Conservation (phyloP, 2,888 invertebrate genomes). For the Shargacucullia verbasci region DNA sequence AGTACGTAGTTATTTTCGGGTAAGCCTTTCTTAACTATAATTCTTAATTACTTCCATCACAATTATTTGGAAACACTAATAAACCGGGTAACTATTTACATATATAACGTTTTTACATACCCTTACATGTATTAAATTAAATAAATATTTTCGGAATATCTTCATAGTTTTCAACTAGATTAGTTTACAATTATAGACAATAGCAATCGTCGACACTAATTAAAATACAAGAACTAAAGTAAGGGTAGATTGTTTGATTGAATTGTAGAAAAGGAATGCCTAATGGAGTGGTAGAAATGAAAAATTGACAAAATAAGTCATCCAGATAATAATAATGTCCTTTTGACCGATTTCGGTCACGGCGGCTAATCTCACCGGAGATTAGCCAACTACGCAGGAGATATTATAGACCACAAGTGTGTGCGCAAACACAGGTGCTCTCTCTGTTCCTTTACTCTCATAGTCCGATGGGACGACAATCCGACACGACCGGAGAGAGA, state of each 20-base stretch:
- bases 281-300: no score
- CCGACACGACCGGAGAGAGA: no score
- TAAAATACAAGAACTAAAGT: constrained; percentile 3
- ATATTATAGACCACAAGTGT: no score
- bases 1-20: constrained; percentile 21
- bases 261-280: constrained; percentile 1
- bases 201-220: constrained; percentile 3
- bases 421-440: no score
- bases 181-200: constrained; percentile 22
- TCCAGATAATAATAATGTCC: no score
- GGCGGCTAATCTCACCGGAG: no score
- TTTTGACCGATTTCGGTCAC: no score
- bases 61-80: constrained; percentile 51
- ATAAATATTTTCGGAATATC: constrained; percentile 39
- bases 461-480: no score
- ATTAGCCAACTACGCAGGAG: no score
- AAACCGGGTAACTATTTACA: constrained; percentile 53
- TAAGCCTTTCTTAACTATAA: constrained; percentile 23
- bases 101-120: constrained; percentile 54
- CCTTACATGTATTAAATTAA: constrained; percentile 29
- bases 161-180: constrained; percentile 38
- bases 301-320: no score
- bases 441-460: no score
- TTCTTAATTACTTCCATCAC: constrained; percentile 43
- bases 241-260: constrained; percentile 1